Base-by-base conservation (phyloP, 2,888 invertebrate species). In the Tricholauxania praeusta region DNA sequence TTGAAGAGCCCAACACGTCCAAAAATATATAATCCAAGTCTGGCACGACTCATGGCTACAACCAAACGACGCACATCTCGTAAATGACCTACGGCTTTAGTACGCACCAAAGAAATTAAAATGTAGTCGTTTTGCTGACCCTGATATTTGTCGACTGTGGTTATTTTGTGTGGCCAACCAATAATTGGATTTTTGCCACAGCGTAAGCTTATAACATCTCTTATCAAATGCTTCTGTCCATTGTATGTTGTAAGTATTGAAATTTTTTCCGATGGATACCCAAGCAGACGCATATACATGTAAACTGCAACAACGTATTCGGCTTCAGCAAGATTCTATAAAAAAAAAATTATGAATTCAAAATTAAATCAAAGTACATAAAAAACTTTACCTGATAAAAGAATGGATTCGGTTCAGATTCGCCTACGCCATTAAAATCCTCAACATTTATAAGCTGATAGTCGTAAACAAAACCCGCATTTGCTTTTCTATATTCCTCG, bases 81-180 rank as follows among this genome's bases (percentile, higher is more conserved):
- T 76, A 99, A 90, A 89, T 99, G 99, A 52, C 99, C 99, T n/a
- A 99, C 98, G 0, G 97, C 96, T 83, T 93, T 93, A 0, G 99
- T 99, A 76, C 98, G 91, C 28, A 99, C 99, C 63, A 99, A 88
- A 0, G 99, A 99, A 65, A 99, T 90, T 17, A 99, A 90, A 74
- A 99, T 97, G 83, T 96, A 97, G 88, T 99, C 99, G 88, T 99
- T 99, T 88, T 99, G 99, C 84, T 99, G 99, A 72, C 99, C 99
- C 85, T 99, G 99, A 87, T 98, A 99, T 85, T 99, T 98, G 89
- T 99, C 99, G 19, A 99, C 99, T 0, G 99, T 99, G 0, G 96
- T 95, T 39, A 96, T 92, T 90, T 97, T 98, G 79, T 94, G 92
- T 0, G 98, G 98, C 82, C 93, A 89, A 19, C 99, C 99, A 79